Base-by-base conservation (phyloP, 2,888 invertebrate species). In the Lithophane leautieri region DNA sequence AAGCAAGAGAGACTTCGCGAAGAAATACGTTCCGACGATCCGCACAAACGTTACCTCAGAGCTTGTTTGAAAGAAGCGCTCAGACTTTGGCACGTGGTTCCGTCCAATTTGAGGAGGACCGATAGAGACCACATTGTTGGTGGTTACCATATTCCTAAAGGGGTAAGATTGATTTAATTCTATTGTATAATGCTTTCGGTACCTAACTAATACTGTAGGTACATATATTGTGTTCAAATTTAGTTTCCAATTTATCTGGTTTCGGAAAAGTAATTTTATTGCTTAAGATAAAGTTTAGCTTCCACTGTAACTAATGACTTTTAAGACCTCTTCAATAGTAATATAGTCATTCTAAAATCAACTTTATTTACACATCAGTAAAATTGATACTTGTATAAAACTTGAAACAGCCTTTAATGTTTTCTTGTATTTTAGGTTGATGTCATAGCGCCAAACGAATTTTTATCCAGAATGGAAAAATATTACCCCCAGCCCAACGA, bases 371-470 rank as follows among this genome's bases (percentile, higher is more conserved):
- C 12, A 16, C 0, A 6, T 0, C 0, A 0, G 0, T 12, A 47
- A 61, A 61, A 19, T 52, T 60, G 4, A 40, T 70, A 19, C n/a
- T 73, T 73, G 12, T 14, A 22, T 52, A 7, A 11, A 22, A 47
- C 0, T 11, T 34, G 2, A 40, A 34, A 56, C 25, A 42, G 22
- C 42, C 28, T 54, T 71, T 44, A 11, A 58, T 42, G 1, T 44
- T 40, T 25, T 63, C 14, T 68, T 78, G n/a, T 75, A 72, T 63
- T 96, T 44, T 93, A 98, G 98, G 97, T 98, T 0, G 98, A 98
- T 90, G 97, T 98, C 0, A 96, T 98, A 71, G 97, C 98, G 90
- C 98, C 98, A 80, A 98, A 98, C 80, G 97, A 98, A 90, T 97
- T 97, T 71, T 96, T 98, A 79, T 97, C 98, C 78, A 92, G 87